Conservation (phyloP, 2,113 vertebrate genomes). For the Loxodonta africana region DNA sequence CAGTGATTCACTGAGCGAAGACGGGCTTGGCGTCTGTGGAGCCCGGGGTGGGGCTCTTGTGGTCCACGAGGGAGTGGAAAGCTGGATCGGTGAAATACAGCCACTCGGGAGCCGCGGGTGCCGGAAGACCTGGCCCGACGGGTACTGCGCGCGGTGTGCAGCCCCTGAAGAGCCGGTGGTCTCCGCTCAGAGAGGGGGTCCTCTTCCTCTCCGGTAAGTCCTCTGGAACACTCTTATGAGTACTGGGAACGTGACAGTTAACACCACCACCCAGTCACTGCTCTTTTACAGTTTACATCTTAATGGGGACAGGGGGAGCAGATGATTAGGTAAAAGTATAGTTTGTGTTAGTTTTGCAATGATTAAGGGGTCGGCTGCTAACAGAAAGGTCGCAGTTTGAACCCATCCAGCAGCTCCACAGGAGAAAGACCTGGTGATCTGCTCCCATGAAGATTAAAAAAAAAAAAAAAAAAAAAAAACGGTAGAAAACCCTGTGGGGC, state of each 20-base stretch:
- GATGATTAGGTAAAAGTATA: not conserved
- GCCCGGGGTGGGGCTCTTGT: fast-evolving
- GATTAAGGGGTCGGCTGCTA: no score
- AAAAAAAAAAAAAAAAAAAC: no score
- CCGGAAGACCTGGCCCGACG: not conserved
- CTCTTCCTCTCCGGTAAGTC: no score
- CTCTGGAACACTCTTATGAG: not conserved
- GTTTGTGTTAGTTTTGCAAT: no score
- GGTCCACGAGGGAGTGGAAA: fast-evolving
- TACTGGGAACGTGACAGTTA: not conserved
- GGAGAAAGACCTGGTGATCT: no score
- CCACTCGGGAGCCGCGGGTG: not conserved
- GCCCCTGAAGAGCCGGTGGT: no score
- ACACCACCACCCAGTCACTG: not conserved
- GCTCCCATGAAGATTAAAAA: no score
- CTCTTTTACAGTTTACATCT: not conserved
- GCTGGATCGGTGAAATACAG: fast-evolving
- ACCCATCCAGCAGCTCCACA: no score
- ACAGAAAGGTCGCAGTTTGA: no score
- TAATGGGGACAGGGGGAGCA: not conserved
- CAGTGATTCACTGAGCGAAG: fast-evolving
- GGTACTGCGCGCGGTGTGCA: fast-evolving
- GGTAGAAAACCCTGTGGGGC: no score
- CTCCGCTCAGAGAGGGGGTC: no score
- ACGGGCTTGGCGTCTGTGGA: fast-evolving